A percentile compares a stretch with the other conserved stretches of the same genome.
phyloP scores from a whole-genome alignment of 2,797 vertebrate genomes.

The Enteromius treurensis region DNA sequence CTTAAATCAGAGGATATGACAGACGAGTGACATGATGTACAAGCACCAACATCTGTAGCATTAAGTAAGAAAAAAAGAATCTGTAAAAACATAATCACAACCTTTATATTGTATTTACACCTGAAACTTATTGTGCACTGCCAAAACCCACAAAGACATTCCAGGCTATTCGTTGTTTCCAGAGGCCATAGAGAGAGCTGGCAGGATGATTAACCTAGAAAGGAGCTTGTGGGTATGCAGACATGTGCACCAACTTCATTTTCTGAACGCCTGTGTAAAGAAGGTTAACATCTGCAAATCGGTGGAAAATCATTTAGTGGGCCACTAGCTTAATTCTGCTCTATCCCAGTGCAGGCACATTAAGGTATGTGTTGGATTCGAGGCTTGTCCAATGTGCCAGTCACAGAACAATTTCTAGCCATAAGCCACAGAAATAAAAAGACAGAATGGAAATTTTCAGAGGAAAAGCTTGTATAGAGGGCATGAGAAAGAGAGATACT shows the following conservation, averaged over 20 bases:
- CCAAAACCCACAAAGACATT: background rate
- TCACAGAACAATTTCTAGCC: conserved; percentile 20
- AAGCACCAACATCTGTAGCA: too few relatives aligned
- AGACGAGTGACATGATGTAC: too few relatives aligned
- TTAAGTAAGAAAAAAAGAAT: too few relatives aligned
- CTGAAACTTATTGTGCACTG: background rate
- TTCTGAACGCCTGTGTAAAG: background rate
- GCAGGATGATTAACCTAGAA: background rate
- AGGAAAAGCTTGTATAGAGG: conserved; percentile 6
- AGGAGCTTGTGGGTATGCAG: background rate
- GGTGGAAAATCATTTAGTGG: conserved; percentile 21
- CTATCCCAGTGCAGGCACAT: background rate
- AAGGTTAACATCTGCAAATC: conserved; percentile 25
- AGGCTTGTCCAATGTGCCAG: conserved; percentile 21
- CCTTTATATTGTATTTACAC: background rate
- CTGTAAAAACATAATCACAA: background rate
- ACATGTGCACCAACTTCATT: background rate
- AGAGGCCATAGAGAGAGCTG: background rate
- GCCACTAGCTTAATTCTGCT: conserved; percentile 15
- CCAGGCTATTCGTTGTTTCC: background rate
- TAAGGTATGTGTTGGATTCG: conserved; percentile 22
- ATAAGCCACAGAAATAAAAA: conserved; percentile 44
- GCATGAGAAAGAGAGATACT: conserved; percentile 15
- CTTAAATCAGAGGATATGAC: too few relatives aligned
- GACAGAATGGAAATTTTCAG: conserved; percentile 28